Conservation (phyloP, 2,797 vertebrate species). For the Pipistrellus kuhlii region DNA sequence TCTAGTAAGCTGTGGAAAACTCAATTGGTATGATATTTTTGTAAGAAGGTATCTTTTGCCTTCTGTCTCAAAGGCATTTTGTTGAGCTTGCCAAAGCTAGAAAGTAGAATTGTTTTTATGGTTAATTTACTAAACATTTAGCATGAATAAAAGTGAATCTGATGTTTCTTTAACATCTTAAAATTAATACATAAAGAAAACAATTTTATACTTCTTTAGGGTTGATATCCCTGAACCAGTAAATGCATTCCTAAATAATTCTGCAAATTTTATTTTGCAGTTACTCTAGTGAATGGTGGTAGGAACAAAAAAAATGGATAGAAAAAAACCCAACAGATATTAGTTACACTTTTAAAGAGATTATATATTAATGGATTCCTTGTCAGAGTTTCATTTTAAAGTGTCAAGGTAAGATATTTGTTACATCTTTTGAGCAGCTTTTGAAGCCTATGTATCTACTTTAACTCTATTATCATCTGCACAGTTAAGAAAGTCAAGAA, state of each 20-base stretch:
- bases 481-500: background rate
- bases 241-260: background rate
- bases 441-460: background rate
- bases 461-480: background rate
- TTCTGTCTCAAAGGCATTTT: background rate
- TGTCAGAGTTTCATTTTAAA: background rate
- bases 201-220: background rate
- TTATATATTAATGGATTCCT: background rate
- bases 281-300: background rate
- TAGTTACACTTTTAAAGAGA: background rate
- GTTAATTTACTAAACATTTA: background rate
- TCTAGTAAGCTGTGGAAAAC: background rate
- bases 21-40: background rate
- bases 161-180: background rate
- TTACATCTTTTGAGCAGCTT: background rate
- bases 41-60: background rate
- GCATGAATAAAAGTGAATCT: background rate
- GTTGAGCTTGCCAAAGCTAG: slow-evolving; percentile 32
- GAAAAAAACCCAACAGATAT: background rate
- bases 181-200: slow-evolving; percentile 17
- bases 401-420: background rate
- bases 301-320: background rate
- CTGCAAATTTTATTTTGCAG: background rate
- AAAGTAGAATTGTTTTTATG: background rate
- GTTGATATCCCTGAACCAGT: background rate